Percentiles rank a stretch among this genome's conserved stretches.
Conservation (phyloP, 2,888 invertebrate species). For the Nomada lathburiana region DNA sequence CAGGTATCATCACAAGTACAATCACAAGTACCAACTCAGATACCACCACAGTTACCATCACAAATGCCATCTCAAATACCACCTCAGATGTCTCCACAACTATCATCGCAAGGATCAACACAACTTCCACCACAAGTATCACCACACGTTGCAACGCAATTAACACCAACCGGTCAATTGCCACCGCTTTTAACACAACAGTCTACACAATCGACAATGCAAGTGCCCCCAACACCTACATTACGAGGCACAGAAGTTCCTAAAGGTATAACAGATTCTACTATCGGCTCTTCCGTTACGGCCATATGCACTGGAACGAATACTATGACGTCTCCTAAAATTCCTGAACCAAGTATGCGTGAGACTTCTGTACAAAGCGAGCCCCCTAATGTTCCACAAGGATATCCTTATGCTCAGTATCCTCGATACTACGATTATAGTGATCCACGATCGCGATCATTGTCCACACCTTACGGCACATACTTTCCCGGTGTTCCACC, state of each 20-base stretch:
- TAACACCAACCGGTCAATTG: constrained; percentile 41
- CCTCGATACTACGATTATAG: constrained; percentile 81
- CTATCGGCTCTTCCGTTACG: constrained; percentile 43
- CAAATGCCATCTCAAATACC: constrained; percentile 33
- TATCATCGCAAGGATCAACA: constrained; percentile 22
- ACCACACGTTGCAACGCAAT: constrained; percentile 50
- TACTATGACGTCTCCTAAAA: constrained; percentile 64
- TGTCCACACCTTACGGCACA: constrained; percentile 79
- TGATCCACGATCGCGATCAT: constrained; percentile 79
- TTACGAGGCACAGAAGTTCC: constrained; percentile 53
- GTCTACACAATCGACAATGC: constrained; percentile 55
- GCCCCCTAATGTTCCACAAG: constrained; percentile 75
- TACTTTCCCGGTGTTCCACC: constrained; percentile 79
- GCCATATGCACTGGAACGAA: constrained; percentile 65
- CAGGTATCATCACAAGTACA: constrained; percentile 28
- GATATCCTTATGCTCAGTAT: constrained; percentile 82
- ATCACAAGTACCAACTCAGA: constrained; percentile 14
- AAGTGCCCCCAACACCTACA: constrained; percentile 56
- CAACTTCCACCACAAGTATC: constrained; percentile 46
- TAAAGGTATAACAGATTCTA: constrained; percentile 61
- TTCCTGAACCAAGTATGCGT: constrained; percentile 63
- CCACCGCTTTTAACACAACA: constrained; percentile 53
- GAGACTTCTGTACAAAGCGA: constrained; percentile 64
- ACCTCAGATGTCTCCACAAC: constrained; percentile 26
- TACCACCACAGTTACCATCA: constrained; percentile 7